Conservation (phyloP, 92 coral and sea anemone species). For the Phenganax subtilis region DNA sequence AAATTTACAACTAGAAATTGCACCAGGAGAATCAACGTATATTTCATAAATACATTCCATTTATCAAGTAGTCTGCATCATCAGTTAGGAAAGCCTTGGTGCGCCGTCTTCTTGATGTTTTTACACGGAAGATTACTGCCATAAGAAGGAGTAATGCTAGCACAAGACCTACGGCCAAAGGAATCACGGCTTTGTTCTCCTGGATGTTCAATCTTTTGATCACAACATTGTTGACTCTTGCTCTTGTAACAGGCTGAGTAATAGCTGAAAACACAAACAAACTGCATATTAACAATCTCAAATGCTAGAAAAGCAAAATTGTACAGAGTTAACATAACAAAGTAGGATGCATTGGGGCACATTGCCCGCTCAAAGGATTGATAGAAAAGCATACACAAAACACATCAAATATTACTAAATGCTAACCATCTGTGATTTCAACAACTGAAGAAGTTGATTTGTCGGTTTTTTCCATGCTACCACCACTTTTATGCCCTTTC, state of each 20-base stretch:
- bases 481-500: not conserved
- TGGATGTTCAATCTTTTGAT: constrained; percentile 70
- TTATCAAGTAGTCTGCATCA: constrained; percentile 95
- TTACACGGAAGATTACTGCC: constrained; percentile 77
- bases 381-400: not conserved
- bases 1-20: not conserved
- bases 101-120: constrained; percentile 74
- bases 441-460: not conserved
- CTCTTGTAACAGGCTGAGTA: not conserved
- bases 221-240: constrained; percentile 42
- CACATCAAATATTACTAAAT: not conserved
- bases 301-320: not conserved
- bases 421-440: not conserved
- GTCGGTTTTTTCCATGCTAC: not conserved
- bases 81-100: constrained; percentile 84
- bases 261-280: not conserved
- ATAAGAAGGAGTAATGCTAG: constrained; percentile 73
- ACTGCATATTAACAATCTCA: not conserved
- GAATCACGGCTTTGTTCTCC: constrained; percentile 94
- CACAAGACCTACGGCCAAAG: constrained; percentile 85
- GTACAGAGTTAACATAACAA: not conserved
- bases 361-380: not conserved
- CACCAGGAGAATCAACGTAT: not conserved
- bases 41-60: constrained; percentile 87
- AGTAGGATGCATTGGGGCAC: not conserved